These are phyloP conservation scores for Micromussa lordhowensis DNA, from an alignment of 92 coral and sea anemone species.

Conservation along the genomic window DNA sequence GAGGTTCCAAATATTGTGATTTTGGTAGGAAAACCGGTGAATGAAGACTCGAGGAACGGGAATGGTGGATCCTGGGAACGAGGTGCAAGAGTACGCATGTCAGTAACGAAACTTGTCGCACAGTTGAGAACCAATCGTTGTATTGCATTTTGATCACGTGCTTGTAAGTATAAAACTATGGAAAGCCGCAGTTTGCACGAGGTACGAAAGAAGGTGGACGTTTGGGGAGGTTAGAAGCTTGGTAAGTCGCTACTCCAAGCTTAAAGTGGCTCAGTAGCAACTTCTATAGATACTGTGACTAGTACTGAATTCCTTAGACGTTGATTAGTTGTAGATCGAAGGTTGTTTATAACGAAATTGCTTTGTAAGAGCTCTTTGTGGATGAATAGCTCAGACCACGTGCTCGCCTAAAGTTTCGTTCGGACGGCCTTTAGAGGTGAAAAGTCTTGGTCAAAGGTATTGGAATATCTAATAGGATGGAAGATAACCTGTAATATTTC, in stretches of 20 bases:
- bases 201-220: slow-evolving; percentile 4
- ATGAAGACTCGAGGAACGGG: too few relatives aligned
- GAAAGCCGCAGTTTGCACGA: not conserved
- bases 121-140: slow-evolving; percentile 23
- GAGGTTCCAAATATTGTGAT: too few relatives aligned
- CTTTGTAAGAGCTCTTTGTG: not conserved
- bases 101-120: not conserved
- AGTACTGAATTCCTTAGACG: not conserved
- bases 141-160: slow-evolving; percentile 25
- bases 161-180: too few relatives aligned
- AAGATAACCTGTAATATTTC: not conserved
- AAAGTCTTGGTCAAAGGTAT: not conserved
- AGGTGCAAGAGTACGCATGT: not conserved
- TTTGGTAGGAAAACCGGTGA: too few relatives aligned
- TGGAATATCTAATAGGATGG: not conserved
- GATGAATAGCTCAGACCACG: not conserved
- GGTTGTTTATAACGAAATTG: not conserved
- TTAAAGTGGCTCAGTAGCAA: not conserved
- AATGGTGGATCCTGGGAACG: too few relatives aligned
- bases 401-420: not conserved
- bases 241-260: not conserved
- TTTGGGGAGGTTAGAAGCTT: not conserved
- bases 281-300: not conserved
- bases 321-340: not conserved
- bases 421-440: not conserved